Conservation (phyloP, 2,113 vertebrate species). For the Forbesichthys agassizii region DNA sequence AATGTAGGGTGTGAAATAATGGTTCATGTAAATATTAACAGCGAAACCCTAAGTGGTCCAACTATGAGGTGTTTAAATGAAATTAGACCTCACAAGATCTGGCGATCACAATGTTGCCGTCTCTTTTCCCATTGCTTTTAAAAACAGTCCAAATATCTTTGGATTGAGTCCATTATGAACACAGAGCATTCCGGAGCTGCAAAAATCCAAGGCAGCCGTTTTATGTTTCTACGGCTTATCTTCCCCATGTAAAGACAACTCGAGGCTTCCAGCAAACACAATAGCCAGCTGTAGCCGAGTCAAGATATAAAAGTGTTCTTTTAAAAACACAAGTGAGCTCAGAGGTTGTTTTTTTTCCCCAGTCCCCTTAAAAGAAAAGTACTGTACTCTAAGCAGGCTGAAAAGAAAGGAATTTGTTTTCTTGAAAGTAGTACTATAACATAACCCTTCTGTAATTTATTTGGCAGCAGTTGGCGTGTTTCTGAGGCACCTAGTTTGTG, state of each 20-base stretch:
- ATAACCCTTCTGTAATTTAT: conserved; percentile 53
- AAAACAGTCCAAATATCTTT: conserved; percentile 65
- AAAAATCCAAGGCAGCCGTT: conserved; percentile 68
- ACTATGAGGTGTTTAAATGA: conserved; percentile 35
- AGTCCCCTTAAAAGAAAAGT: conserved; percentile 28
- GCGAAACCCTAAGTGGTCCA: conserved; percentile 4
- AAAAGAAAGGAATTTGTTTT: conserved; percentile 39
- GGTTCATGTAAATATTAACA: conserved; percentile 18
- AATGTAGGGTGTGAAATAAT: conserved; percentile 44
- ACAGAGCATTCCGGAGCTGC: conserved; percentile 49
- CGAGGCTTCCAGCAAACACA: conserved; percentile 56
- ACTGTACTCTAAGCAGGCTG: conserved; percentile 22
- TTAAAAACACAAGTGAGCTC: conserved; percentile 38
- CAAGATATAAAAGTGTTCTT: conserved; percentile 23
- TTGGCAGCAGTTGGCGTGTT: conserved; percentile 62
- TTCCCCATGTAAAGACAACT: conserved; percentile 66
- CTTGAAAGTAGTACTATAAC: conserved; percentile 54
- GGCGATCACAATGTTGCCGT: conserved; percentile 37
- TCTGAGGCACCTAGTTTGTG: conserved; percentile 61
- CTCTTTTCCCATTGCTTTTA: conserved; percentile 45
- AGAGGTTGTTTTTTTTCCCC: conserved; percentile 38
- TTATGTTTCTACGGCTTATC: conserved; percentile 65
- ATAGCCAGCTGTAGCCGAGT: conserved; percentile 55
- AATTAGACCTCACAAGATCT: conserved; percentile 46
- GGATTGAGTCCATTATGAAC: conserved; percentile 67